phyloP scores from a whole-genome alignment of 2,113 vertebrate genomes.

The Casuarius casuarius region DNA sequence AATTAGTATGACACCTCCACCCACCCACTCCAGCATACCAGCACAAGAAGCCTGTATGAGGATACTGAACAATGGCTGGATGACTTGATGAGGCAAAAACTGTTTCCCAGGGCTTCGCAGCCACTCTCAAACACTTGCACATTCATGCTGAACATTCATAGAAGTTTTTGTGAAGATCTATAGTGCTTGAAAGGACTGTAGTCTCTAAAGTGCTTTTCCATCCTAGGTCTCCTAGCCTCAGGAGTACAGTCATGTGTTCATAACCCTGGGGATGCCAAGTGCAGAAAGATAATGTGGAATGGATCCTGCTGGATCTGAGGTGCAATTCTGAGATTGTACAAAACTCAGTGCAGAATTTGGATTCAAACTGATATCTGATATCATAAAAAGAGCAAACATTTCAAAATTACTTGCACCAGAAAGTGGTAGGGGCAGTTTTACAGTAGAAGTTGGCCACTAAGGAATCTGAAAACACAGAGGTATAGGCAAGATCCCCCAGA shows the following conservation, averaged over 20 bases:
- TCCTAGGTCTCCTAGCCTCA: not conserved
- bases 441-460: not conserved
- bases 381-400: not conserved
- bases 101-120: not conserved
- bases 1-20: not conserved
- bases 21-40: not conserved
- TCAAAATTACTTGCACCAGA: not conserved
- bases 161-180: not conserved
- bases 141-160: not conserved
- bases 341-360: not conserved
- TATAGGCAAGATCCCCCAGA: not conserved
- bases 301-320: not conserved
- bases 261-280: not conserved
- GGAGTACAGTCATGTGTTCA: accelerated
- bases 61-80: not conserved
- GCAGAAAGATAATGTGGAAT: not conserved
- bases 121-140: not conserved
- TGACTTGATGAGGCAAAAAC: not conserved
- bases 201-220: not conserved
- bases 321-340: not conserved
- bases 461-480: not conserved
- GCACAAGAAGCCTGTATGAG: not conserved
- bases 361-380: not conserved
- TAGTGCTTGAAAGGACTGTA: not conserved
- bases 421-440: not conserved